These are phyloP conservation scores for Heterocephalus glaber DNA, from an alignment of 2,113 vertebrate species.

Conservation along the genomic window DNA sequence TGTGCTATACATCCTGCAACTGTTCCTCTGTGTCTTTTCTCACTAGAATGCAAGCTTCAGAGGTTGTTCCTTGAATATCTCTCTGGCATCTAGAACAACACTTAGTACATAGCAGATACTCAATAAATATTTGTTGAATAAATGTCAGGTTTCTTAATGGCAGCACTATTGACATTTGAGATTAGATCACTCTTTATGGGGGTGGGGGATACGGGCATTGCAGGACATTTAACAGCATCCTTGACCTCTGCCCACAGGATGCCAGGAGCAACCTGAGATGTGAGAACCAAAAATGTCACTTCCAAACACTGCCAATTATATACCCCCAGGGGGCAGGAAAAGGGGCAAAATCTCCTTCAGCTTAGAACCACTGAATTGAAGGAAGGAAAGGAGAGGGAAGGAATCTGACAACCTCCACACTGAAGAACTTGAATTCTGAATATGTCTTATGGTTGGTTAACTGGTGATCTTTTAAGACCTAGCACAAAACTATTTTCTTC, in stretches of 20 bases:
- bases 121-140: slow-evolving; percentile 22
- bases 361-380: not conserved
- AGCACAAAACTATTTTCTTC: not conserved
- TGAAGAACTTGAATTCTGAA: not conserved
- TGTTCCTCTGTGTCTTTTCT: not conserved
- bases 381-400: too few relatives aligned
- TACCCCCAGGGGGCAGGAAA: not conserved
- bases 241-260: not conserved
- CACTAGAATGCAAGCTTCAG: not conserved
- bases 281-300: not conserved
- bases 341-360: not conserved
- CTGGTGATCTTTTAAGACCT: not conserved
- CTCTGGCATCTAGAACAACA: not conserved
- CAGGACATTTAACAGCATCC: not conserved
- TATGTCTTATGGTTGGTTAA: not conserved
- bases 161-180: slow-evolving; percentile 7
- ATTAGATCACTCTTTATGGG: not conserved
- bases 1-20: not conserved
- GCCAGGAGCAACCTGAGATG: not conserved
- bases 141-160: not conserved
- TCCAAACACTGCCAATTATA: not conserved
- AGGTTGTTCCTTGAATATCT: not conserved
- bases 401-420: not conserved
- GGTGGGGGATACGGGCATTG: rapidly evolving
- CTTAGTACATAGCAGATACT: not conserved